Percentiles rank a stretch among this genome's conserved stretches.
Conservation (phyloP, 2,797 vertebrate species). For the Hozukius guyotensis region DNA sequence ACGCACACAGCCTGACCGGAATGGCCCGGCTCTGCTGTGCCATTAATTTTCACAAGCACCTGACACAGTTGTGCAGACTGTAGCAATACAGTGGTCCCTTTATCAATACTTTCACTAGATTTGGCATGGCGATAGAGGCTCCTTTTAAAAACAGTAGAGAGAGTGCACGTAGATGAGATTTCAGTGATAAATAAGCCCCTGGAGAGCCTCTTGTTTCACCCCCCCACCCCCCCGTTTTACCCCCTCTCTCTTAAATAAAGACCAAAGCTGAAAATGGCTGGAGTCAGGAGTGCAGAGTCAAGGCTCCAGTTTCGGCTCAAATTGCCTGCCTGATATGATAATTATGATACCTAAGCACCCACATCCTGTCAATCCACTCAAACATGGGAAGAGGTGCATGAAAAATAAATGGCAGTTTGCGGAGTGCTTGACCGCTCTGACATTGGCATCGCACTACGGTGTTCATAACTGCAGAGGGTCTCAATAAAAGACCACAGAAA, state of each 20-base stretch:
- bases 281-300: constrained; percentile 65
- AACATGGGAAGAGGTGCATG: constrained; percentile 65
- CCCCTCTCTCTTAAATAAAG: constrained; percentile 74
- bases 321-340: constrained; percentile 80
- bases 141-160: constrained; percentile 65
- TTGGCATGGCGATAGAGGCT: constrained; percentile 61
- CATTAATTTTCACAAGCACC: constrained; percentile 59
- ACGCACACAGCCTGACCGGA: background rate
- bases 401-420: constrained; percentile 72
- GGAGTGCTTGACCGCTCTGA: constrained; percentile 66
- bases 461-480: constrained; percentile 54
- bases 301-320: constrained; percentile 74
- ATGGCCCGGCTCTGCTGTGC: constrained; percentile 18
- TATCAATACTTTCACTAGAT: constrained; percentile 63
- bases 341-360: constrained; percentile 80
- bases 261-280: constrained; percentile 65
- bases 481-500: constrained; percentile 38
- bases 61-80: constrained; percentile 52
- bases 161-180: constrained; percentile 71
- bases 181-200: constrained; percentile 69
- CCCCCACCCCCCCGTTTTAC: background rate
- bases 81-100: constrained; percentile 53
- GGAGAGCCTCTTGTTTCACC: constrained; percentile 68
- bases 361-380: constrained; percentile 72
- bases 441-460: constrained; percentile 55